Base-by-base conservation (phyloP, 1,140 invertebrate species). In the Dufourea novaeangliae region DNA sequence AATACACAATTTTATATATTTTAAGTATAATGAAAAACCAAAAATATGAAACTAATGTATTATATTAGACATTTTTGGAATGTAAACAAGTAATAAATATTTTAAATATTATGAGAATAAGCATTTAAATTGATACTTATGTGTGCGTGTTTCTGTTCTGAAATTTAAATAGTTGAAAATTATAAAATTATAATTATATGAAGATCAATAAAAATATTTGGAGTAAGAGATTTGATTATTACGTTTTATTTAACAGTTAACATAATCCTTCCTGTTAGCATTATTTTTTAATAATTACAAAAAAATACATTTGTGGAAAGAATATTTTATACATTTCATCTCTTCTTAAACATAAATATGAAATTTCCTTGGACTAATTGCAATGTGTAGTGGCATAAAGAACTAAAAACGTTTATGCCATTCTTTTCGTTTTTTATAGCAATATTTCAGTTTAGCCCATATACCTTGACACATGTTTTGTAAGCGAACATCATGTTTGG, bases 401-500 rank as follows among this genome's bases (percentile, higher is more conserved):
- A 29, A 32, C 25, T 68, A 56, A 17, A 32, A 0, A 11, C 2
- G 14, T 34, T 37, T 80, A 66, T 80, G 79, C 71, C 80, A 54
- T 54, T 52, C 67, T 73, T 85, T 89, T 72, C 72, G 92, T 86
- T 83, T 76, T 59, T 83, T 82, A 69, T 93, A 91, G 85, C 92
- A 92, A 89, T 97, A 97, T 79, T 94, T 94, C 29, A 97, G 88
- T 86, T 96, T 97, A 0, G 95, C 93, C 97, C 97, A 98, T 79
- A 98, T 95, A 69, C 97, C 97, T 70, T 94, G 93, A 90, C 97
- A 97, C 96, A 98, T 98, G 82, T 94, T 94, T 44, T 95, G 90
- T 17, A 97, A 90, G 56, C 95, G 93, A 50, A 89, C 89, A 83
- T 97, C 96, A 80, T 93, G 93, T 56, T 88, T 62, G 29, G 77